A percentile compares a stretch with the other conserved stretches of the same genome.
These are phyloP conservation scores for Subacronicta megacephala DNA, from an alignment of 2,888 invertebrate species.

Conservation along the genomic window DNA sequence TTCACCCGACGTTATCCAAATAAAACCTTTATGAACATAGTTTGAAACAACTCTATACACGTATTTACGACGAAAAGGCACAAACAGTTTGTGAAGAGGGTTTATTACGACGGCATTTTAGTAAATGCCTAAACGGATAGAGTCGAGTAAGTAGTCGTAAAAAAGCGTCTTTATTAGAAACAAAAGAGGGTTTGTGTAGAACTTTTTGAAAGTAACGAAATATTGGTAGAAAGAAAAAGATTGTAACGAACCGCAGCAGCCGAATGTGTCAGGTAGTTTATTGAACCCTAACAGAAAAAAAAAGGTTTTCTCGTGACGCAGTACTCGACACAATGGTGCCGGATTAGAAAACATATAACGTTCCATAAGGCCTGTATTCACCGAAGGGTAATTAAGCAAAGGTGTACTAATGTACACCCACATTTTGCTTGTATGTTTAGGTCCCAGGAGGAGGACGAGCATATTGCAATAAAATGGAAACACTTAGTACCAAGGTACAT, in stretches of 20 bases:
- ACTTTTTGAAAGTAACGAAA: not conserved
- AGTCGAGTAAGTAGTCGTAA: conserved; percentile 25
- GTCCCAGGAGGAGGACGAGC: no score
- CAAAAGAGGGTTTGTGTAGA: conserved; percentile 8
- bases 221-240: not conserved
- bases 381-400: no score
- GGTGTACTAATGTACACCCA: no score
- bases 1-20: conserved; percentile 1
- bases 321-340: not conserved
- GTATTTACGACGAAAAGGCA: conserved; percentile 28
- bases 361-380: no score
- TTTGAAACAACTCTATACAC: conserved; percentile 26
- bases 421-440: no score
- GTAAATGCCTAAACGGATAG: conserved; percentile 14
- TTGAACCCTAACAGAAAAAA: not conserved
- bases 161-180: conserved; percentile 28
- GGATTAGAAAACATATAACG: no score
- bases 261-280: not conserved
- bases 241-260: not conserved
- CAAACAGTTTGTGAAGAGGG: conserved; percentile 25
- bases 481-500: no score
- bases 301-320: not conserved
- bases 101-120: conserved; percentile 26
- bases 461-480: no score
- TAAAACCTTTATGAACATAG: conserved; percentile 42